These are phyloP conservation scores for Zosterops hypoxanthus DNA, from an alignment of 2,113 vertebrate species.

Conservation along the genomic window DNA sequence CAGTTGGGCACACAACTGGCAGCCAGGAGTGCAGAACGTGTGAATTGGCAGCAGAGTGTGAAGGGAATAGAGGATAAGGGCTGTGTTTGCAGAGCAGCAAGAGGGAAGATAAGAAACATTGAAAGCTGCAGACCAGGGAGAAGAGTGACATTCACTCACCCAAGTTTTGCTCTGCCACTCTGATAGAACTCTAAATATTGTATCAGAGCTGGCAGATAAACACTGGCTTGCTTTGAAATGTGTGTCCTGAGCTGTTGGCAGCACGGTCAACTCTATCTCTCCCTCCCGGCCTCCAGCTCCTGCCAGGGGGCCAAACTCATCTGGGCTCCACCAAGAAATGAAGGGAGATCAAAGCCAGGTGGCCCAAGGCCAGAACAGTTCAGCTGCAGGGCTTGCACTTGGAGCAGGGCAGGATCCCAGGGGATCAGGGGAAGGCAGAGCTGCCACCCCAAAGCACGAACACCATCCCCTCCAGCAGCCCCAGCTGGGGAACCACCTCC, in stretches of 20 bases:
- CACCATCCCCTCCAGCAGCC: background rate
- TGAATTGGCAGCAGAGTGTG: background rate
- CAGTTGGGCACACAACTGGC: background rate
- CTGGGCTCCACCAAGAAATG: background rate
- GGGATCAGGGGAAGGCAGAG: background rate
- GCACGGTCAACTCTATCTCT: fast-evolving
- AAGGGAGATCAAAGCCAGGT: background rate
- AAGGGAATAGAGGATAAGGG: background rate
- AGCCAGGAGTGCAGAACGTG: background rate
- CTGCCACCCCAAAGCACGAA: background rate
- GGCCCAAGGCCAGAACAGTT: background rate
- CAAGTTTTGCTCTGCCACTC: conserved; percentile 7
- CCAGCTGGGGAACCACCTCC: background rate
- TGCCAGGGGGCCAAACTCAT: background rate
- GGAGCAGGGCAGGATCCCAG: background rate
- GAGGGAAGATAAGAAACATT: background rate
- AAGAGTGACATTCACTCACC: background rate
- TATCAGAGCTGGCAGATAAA: background rate
- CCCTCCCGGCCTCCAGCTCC: background rate
- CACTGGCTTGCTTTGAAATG: background rate
- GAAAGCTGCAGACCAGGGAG: background rate
- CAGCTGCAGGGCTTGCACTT: background rate
- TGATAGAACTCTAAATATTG: background rate
- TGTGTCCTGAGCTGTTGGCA: background rate
- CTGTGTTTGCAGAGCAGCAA: background rate